Conservation (phyloP, 2,113 vertebrate species). For the Peromyscus leucopus region DNA sequence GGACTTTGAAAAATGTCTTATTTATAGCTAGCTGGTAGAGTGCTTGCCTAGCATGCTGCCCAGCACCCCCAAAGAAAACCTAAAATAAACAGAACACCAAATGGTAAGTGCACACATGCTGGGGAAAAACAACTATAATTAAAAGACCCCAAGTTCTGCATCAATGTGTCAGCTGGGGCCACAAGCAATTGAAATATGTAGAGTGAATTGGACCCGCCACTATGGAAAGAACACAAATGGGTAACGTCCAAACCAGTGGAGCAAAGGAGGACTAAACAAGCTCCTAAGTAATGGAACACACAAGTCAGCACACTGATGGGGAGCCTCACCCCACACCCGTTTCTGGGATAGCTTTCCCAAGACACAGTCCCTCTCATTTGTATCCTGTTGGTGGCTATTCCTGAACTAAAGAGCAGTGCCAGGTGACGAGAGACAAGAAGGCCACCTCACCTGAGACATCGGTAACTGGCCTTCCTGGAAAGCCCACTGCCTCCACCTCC, state of each 20-base stretch:
- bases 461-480: neutral
- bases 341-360: neutral
- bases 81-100: neutral
- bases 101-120: neutral
- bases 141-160: neutral
- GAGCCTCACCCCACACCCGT: neutral
- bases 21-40: neutral
- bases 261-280: neutral
- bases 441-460: neutral
- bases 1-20: neutral
- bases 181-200: neutral
- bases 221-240: neutral
- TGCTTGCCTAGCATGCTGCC: neutral
- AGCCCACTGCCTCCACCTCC: neutral
- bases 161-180: neutral
- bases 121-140: neutral
- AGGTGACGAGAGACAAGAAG: neutral
- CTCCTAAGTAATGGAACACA: neutral
- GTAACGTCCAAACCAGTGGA: neutral
- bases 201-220: neutral
- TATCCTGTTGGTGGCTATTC: neutral
- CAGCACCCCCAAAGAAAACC: neutral
- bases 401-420: neutral
- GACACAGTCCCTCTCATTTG: neutral
- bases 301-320: neutral